phyloP scores from a whole-genome alignment of 2,113 vertebrate genomes.

The Halcyon senegalensis region DNA sequence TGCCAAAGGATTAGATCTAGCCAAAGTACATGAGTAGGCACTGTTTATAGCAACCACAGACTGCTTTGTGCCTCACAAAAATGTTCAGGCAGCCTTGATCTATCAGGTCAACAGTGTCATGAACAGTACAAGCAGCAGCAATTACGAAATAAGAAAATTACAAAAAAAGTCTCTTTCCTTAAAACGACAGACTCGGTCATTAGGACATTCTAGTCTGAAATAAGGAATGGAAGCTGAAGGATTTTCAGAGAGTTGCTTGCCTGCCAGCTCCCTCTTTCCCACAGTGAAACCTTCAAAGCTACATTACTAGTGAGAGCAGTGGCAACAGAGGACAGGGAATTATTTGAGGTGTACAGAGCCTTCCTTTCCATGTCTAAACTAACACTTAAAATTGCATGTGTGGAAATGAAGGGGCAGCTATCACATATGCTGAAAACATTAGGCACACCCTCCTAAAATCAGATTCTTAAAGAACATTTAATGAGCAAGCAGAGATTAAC shows the following conservation, averaged over 20 bases:
- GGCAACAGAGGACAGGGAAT: background rate
- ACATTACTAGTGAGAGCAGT: background rate
- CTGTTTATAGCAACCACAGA: background rate
- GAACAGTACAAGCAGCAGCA: background rate
- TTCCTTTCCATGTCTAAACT: background rate
- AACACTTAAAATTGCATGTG: background rate
- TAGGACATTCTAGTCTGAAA: background rate
- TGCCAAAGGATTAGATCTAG: background rate
- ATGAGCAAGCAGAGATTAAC: background rate
- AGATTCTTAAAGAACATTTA: background rate
- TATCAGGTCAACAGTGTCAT: background rate
- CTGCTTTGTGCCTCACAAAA: background rate
- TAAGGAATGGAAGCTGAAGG: background rate
- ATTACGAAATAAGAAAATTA: background rate
- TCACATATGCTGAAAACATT: background rate
- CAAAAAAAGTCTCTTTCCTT: background rate
- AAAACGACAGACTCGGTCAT: background rate
- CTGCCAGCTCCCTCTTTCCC: background rate
- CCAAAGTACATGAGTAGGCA: background rate
- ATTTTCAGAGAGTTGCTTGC: background rate
- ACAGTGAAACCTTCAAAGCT: background rate
- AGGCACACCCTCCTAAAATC: background rate
- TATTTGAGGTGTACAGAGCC: background rate
- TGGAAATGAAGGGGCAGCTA: background rate
- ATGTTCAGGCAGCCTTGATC: background rate